phyloP scores from a whole-genome alignment of 23 tunicate genomes.

The Halocynthia aurantium region DNA sequence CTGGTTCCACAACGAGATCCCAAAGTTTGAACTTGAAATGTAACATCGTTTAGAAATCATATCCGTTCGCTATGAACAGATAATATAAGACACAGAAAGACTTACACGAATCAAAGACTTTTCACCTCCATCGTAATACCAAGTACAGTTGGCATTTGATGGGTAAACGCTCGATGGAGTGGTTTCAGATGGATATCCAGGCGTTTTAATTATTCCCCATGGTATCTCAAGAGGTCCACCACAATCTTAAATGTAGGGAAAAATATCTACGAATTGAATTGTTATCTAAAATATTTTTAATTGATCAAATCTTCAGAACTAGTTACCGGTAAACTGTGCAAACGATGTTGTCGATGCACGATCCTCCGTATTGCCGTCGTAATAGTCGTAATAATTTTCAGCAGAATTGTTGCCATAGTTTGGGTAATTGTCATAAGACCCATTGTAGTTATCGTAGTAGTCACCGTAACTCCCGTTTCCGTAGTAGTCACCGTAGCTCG shows the following conservation, averaged over 20 bases:
- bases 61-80: background rate
- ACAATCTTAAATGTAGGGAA: conserved; percentile 21
- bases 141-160: conserved; percentile 40
- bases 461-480: background rate
- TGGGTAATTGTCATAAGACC: background rate
- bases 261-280: no score
- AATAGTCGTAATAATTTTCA: no score
- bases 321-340: background rate
- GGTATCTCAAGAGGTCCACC: conserved; percentile 53
- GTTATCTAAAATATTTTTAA: background rate
- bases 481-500: background rate
- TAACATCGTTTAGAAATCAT: background rate
- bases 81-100: background rate
- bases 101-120: conserved; percentile 47
- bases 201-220: conserved; percentile 34
- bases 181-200: conserved; percentile 55
- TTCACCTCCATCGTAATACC: conserved; percentile 59
- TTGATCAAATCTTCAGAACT: background rate
- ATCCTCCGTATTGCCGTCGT: no score
- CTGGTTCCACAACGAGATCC: conserved; percentile 71
- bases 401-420: no score
- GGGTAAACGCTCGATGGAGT: conserved; percentile 34
- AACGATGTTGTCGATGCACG: background rate
- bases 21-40: conserved; percentile 62
- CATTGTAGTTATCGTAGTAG: background rate